These are phyloP conservation scores for Amblyopsis hoosieri DNA, from an alignment of 2,797 vertebrate genomes.

Conservation along the genomic window DNA sequence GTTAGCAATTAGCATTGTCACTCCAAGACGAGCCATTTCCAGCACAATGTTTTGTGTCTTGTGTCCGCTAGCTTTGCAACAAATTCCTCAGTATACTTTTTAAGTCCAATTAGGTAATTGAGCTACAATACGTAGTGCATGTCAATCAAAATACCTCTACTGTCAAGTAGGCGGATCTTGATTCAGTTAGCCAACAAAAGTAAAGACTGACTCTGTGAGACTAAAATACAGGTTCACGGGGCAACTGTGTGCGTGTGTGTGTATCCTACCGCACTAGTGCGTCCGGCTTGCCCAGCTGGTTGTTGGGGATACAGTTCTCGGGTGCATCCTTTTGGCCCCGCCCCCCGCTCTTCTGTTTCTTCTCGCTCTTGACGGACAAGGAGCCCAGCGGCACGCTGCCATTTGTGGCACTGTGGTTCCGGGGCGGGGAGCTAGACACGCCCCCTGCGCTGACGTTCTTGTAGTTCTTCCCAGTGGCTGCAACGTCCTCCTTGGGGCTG, in stretches of 20 bases:
- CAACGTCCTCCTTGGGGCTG: conserved; percentile 67
- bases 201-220: no score
- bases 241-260: background rate
- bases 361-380: conserved; percentile 88
- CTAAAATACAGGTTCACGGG: background rate
- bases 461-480: conserved; percentile 83
- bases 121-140: no score
- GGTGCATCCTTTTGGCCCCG: conserved; percentile 93
- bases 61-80: no score
- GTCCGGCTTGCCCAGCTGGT: conserved; percentile 96
- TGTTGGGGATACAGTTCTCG: conserved; percentile 98
- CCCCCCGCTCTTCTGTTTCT: conserved; percentile 91
- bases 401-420: conserved; percentile 90
- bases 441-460: conserved; percentile 86
- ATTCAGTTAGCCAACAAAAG: no score
- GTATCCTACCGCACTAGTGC: conserved; percentile 87
- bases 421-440: conserved; percentile 89
- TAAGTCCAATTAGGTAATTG: no score
- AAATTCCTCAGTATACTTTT: no score
- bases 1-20: no score
- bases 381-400: conserved; percentile 87
- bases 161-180: no score
- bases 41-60: no score
- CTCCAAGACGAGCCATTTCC: no score
- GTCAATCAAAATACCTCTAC: no score